These are phyloP conservation scores for Cosmopolites sordidus DNA, from an alignment of 2,888 invertebrate species.

Conservation along the genomic window DNA sequence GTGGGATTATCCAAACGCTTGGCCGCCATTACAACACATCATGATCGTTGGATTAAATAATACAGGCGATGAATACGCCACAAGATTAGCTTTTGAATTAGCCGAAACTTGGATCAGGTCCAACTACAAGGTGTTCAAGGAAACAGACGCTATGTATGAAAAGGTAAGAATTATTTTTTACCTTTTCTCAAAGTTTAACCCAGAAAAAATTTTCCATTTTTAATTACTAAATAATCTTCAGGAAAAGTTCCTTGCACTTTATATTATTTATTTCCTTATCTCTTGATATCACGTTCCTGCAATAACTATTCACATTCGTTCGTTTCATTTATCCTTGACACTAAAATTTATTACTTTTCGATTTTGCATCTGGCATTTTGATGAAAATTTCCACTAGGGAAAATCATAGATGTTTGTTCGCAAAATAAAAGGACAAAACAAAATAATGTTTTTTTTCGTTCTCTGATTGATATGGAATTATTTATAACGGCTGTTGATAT, in stretches of 20 bases:
- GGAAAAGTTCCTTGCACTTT: not conserved
- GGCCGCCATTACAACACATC: constrained; percentile 90
- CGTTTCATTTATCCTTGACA: not conserved
- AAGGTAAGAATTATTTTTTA: constrained; percentile 63
- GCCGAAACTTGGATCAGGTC: constrained; percentile 78
- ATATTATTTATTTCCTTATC: not conserved
- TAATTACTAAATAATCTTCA: no score
- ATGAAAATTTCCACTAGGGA: no score
- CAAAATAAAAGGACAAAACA: no score
- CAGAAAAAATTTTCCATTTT: no score
- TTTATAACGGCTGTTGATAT: not conserved
- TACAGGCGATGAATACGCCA: constrained; percentile 62
- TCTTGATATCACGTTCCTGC: constrained; percentile 2
- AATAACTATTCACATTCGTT: not conserved
- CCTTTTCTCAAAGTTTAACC: no score
- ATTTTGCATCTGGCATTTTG: not conserved
- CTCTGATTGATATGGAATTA: not conserved
- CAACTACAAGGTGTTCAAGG: constrained; percentile 71
- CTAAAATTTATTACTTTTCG: no score
- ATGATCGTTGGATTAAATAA: constrained; percentile 72
- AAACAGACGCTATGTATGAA: constrained; percentile 72
- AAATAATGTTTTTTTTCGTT: no score
- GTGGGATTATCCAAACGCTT: constrained; percentile 92
- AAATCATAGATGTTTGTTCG: no score
- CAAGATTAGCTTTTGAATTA: constrained; percentile 63